Percentiles rank a stretch among this genome's conserved stretches.
phyloP scores from a whole-genome alignment of 2,797 vertebrate species.

The Eulemur mongoz region DNA sequence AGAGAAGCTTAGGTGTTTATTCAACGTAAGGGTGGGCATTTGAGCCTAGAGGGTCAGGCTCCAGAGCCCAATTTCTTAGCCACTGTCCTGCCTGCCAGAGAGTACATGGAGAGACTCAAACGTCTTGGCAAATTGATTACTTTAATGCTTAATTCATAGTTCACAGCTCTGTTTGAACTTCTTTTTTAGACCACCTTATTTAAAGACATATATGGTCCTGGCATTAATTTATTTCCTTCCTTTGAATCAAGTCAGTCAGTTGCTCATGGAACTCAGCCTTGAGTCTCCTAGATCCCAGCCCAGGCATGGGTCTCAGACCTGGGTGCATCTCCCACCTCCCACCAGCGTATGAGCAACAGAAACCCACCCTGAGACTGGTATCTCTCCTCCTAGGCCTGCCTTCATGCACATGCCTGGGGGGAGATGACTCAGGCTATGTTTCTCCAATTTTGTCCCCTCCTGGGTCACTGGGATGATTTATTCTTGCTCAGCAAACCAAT shows the following conservation, averaged over 20 bases:
- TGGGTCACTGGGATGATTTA: conserved; percentile 12
- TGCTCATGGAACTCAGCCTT: not conserved
- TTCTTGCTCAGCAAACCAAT: not conserved
- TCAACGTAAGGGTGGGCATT: not conserved
- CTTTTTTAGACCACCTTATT: not conserved
- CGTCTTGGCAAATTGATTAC: not conserved
- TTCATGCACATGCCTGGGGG: not conserved
- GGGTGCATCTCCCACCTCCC: not conserved
- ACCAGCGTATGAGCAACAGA: not conserved
- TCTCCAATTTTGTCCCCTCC: conserved; percentile 11
- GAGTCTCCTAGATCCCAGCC: not conserved
- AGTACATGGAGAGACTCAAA: not conserved
- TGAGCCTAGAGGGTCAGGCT: not conserved
- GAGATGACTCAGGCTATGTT: not conserved
- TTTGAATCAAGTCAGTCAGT: not conserved
- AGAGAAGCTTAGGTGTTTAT: not conserved
- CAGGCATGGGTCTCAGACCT: accelerated
- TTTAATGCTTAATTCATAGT: not conserved
- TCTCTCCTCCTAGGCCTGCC: not conserved
- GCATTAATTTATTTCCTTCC: not conserved
- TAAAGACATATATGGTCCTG: not conserved
- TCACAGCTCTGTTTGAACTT: not conserved
- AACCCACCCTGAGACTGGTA: not conserved
- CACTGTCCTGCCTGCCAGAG: not conserved
- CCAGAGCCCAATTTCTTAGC: not conserved